Conservation (phyloP, 2,888 invertebrate genomes). For the Synergus itoensis region DNA sequence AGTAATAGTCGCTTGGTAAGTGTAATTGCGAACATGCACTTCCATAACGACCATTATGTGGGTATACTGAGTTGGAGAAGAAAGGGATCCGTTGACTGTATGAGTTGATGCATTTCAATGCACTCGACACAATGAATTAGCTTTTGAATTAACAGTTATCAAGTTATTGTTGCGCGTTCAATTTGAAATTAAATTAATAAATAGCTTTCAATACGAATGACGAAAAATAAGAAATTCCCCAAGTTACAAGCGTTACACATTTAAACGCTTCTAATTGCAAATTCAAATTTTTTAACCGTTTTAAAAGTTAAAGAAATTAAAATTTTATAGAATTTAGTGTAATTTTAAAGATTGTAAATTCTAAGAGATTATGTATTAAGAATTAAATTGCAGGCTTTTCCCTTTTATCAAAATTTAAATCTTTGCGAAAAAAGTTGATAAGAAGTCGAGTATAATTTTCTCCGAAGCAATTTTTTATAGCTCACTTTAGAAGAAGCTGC, state of each 20-base stretch:
- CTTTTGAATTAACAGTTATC: neutral
- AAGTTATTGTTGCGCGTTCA: neutral
- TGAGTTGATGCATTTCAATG: conserved; percentile 1
- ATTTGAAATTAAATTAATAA: neutral
- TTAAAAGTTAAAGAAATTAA: too few species aligned
- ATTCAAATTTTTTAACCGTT: too few species aligned
- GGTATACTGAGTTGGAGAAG: conserved; percentile 4
- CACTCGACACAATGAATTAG: neutral
- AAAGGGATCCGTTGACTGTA: neutral
- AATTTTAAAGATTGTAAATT: too few species aligned
- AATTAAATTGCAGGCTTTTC: too few species aligned
- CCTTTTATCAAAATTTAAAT: neutral
- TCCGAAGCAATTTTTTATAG: neutral
- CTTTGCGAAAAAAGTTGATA: neutral
- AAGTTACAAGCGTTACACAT: too few species aligned
- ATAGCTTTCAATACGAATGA: neutral
- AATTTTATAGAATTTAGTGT: too few species aligned
- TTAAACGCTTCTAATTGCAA: too few species aligned
- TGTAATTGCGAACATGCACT: conserved; percentile 42
- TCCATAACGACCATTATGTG: conserved; percentile 36
- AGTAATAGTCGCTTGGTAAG: conserved; percentile 38
- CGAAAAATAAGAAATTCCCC: neutral
- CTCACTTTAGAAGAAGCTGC: neutral
- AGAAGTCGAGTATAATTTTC: neutral
- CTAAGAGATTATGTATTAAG: too few species aligned